Conservation (phyloP, 2,888 invertebrate species). For the Rotaria macrura region DNA sequence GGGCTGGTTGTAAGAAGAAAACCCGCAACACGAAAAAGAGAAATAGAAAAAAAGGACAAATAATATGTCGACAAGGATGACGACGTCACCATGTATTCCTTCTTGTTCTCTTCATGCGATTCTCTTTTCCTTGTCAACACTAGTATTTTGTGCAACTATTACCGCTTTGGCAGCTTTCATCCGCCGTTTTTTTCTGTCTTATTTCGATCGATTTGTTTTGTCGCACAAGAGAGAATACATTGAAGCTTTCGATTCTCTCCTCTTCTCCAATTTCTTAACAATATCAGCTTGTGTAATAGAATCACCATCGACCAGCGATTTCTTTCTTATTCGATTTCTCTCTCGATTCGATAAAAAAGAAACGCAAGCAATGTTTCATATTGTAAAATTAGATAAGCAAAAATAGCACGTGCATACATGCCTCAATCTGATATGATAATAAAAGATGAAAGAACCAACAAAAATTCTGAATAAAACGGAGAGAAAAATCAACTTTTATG, state of each 20-base stretch:
- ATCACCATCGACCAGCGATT: background rate
- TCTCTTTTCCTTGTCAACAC: background rate
- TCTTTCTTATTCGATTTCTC: background rate
- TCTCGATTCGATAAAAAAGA: background rate
- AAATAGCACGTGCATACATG: background rate
- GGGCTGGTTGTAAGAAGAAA: background rate
- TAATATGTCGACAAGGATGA: background rate
- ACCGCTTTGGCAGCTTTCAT: background rate
- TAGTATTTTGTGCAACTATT: background rate
- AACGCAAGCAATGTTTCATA: background rate
- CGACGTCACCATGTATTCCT: background rate
- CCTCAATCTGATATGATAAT: background rate
- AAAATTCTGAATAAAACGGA: background rate
- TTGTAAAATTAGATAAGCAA: background rate
- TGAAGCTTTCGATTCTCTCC: background rate
- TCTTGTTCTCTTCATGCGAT: background rate
- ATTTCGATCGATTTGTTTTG: conserved; percentile 6
- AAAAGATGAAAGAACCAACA: background rate
- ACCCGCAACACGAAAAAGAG: background rate
- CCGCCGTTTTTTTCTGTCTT: background rate
- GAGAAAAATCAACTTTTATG: background rate
- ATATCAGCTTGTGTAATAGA: background rate
- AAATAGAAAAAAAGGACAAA: background rate
- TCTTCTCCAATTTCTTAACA: background rate
- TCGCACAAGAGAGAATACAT: background rate